Base-by-base conservation (phyloP, 2,113 vertebrate genomes). In the Bos indicus region DNA sequence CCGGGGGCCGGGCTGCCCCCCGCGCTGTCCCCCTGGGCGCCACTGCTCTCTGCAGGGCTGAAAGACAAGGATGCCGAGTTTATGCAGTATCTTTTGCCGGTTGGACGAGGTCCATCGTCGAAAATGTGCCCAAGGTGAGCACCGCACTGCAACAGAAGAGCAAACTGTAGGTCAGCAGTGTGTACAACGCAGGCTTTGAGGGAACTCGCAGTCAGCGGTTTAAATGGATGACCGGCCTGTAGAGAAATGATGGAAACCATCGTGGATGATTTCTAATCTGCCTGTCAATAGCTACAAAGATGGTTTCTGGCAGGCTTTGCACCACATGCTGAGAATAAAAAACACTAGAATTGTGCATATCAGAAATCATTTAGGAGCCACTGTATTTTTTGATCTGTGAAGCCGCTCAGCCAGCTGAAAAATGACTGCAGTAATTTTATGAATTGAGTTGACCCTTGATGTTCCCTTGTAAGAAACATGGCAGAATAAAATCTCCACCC, bases 101-200 rank as follows among this genome's bases (percentile, higher is more conserved):
- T 99, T 71, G 99, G 99, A 95, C 97, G 99, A 87, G 99, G 99
- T 80, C 99, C 99, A 12, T 99, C 99, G 0, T 99, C 99, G 96
- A 99, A 99, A 98, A 99, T 98, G 98, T 99, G 99, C 89, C 99
- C 99, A 67, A 99, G 99, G 97, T 99, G 99, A 97, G 99, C 99
- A 1, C 99, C 99, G 78, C 99, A 99, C 99, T 99, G 99, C 94
- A 99, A 99, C 51, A 98, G 97, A 99, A 98, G 97, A 98, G 91
- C 0, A 97, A 67, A 94, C 36, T 0, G 89, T 97, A 78, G 98
- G 88, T 33, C 43, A 52, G n/a, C 28, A 9, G n/a, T 1, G 0
- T 25, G 30, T 10, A 90, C 91, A 93, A 40, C 90, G 57, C 91
- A 11, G 86, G 88, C 86, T 94, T 43, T 64, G 23, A 71, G 74